A percentile compares a stretch with the other conserved stretches of the same genome.
Conservation (phyloP, 2,888 invertebrate species). For the Cheilosia grossa region DNA sequence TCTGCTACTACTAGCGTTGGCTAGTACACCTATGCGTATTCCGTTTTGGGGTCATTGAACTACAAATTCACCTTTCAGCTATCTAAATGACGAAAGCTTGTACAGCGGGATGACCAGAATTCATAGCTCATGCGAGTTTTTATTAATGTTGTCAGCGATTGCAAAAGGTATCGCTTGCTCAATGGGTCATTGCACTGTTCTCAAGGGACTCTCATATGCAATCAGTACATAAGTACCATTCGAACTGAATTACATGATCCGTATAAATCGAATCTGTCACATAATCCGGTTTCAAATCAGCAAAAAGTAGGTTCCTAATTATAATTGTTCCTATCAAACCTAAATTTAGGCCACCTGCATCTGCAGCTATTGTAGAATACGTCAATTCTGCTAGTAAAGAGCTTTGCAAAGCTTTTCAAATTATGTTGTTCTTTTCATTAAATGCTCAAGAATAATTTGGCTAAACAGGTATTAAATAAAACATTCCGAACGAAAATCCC, state of each 20-base stretch:
- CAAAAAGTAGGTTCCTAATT: not conserved
- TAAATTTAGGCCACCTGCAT: constrained; percentile 39
- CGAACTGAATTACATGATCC: not conserved
- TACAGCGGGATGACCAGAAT: too few species aligned
- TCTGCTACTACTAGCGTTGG: too few species aligned
- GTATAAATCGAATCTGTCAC: not conserved
- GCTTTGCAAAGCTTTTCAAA: constrained; percentile 39
- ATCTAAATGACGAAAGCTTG: too few species aligned
- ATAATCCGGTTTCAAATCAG: constrained; percentile 24
- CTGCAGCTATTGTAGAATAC: not conserved
- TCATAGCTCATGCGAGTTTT: too few species aligned
- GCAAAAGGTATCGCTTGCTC: too few species aligned
- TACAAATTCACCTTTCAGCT: too few species aligned
- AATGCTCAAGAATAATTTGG: not conserved
- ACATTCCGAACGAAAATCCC: not conserved
- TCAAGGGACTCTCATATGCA: too few species aligned
- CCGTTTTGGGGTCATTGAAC: too few species aligned
- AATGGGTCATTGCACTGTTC: too few species aligned
- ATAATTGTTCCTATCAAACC: not conserved
- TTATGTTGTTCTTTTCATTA: not conserved
- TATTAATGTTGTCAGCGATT: too few species aligned
- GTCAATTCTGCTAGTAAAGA: not conserved
- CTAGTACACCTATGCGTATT: too few species aligned
- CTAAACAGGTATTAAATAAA: not conserved
- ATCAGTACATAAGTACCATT: too few species aligned